A percentile compares a stretch with the other conserved stretches of the same genome.
Conservation (phyloP, 2,113 vertebrate species). For the Melanostigma gelatinosum region DNA sequence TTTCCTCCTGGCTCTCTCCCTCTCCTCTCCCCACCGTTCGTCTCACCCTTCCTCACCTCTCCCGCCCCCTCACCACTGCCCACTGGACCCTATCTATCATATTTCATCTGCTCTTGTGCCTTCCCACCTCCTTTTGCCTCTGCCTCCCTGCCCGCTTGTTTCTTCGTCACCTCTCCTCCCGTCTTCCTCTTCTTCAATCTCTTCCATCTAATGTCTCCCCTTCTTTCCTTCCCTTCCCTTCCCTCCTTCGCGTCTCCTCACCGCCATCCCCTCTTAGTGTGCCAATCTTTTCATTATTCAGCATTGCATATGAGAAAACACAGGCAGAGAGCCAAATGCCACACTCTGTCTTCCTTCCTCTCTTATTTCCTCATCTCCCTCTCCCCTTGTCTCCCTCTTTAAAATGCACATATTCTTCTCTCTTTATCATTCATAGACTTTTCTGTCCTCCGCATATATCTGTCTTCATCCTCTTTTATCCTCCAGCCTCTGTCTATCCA, state of each 20-base stretch:
- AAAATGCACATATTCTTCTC: slow-evolving; percentile 43
- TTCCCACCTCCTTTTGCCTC: slow-evolving; percentile 30
- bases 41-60: slow-evolving; percentile 44
- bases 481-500: slow-evolving; percentile 22
- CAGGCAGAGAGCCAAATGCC: slow-evolving; percentile 57
- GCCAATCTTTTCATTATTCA: slow-evolving; percentile 67
- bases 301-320: slow-evolving; percentile 57
- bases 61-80: slow-evolving; percentile 14
- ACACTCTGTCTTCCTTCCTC: slow-evolving; percentile 12
- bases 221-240: neutral
- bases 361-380: neutral
- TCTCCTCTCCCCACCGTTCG: slow-evolving; percentile 40
- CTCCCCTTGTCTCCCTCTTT: neutral
- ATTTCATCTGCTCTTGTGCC: slow-evolving; percentile 54
- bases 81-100: slow-evolving; percentile 67
- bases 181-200: neutral
- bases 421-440: slow-evolving; percentile 25
- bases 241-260: neutral
- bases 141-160: neutral
- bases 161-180: slow-evolving; percentile 11
- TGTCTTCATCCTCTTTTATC: slow-evolving; percentile 38
- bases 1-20: slow-evolving; percentile 51
- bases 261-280: slow-evolving; percentile 29
- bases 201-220: slow-evolving; percentile 14
- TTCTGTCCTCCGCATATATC: slow-evolving; percentile 32